Evolutionary conservation across 2,113 vertebrate species (phyloP), one percentile per base, ranked within the genome.

Genomic region (Willisornis vidua): DNA sequence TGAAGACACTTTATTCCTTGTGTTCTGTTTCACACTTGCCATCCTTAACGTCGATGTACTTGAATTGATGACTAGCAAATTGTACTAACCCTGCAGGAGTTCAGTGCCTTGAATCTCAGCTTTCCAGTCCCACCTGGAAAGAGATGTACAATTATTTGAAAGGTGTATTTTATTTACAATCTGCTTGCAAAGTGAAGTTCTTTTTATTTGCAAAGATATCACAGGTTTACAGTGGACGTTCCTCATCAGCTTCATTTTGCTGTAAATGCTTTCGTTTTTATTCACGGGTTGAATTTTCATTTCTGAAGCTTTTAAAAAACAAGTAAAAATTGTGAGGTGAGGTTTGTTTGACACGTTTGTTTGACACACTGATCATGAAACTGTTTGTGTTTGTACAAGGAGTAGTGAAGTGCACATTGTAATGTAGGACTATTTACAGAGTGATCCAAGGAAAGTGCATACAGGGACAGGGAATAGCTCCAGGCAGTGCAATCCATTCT

Each of bases 71-170:
- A 84, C 97, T 87, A 89, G 95, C 96, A 92, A 92, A 81, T 96
- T 94, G 90, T 96, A 97, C 93, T 96, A 94, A 97, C 95, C 97
- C 95, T 93, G 96, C 98, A 97, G 97, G 96, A 98, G 98, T 98
- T 98, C 98, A 99, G 99, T 99, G 99, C 99, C 99, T 99, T 99
- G 98, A 98, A 97, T 97, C 96, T 91, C 97, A 96, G 96, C 95
- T 98, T 98, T 98, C 97, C 97, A 83, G 91, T 95, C 91, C 81
- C 93, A 52, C 68, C 97, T 98, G 97, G 97, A 96, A 98, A 98
- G 97, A 98, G 90, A 78, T 97, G 89, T 97, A 97, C 88, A 95
- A 72, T 90, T 94, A 95, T 97, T 92, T 41, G 95, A 89, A 97
- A 98, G 92, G 94, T 97, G 95, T 97, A 70, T 96, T 97, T 97